phyloP scores from a whole-genome alignment of 2,888 invertebrate genomes.

The Rapana venosa region DNA sequence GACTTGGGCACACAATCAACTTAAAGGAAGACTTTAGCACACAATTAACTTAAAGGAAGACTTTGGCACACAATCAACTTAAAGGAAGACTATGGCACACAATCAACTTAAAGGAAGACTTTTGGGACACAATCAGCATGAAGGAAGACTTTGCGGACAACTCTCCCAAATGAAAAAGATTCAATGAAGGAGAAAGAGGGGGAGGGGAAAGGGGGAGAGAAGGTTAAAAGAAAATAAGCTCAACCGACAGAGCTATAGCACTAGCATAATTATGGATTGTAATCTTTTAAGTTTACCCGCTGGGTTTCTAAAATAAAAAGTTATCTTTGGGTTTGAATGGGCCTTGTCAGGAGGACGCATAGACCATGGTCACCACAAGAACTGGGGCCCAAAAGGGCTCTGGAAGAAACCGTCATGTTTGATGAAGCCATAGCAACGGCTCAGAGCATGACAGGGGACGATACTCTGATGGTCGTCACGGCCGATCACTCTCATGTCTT shows the following conservation, averaged over 20 bases:
- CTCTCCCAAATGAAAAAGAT: not conserved
- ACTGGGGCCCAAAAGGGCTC: slow-evolving; percentile 81
- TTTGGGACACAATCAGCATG: no score
- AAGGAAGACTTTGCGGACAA: not conserved
- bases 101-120: no score
- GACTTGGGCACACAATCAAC: no score
- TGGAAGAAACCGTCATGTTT: slow-evolving; percentile 89
- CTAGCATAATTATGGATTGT: not conserved
- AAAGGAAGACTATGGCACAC: no score
- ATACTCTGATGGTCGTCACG: slow-evolving; percentile 87
- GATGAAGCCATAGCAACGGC: slow-evolving; percentile 85
- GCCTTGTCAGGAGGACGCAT: slow-evolving; percentile 67
- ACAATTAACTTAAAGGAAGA: no score
- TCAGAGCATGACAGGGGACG: slow-evolving; percentile 77
- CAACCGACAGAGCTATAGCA: not conserved
- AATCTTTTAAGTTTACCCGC: not conserved
- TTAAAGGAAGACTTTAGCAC: no score
- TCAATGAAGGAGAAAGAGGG: not conserved
- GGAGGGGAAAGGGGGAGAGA: not conserved
- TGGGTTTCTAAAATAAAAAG: not conserved
- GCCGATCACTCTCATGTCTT: slow-evolving; percentile 78
- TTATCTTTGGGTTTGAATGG: not conserved
- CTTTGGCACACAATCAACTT: no score
- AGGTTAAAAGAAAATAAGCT: not conserved
- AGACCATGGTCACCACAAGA: slow-evolving; percentile 82